These are phyloP conservation scores for Sturnira hondurensis DNA, from an alignment of 2,113 vertebrate genomes.

Conservation along the genomic window DNA sequence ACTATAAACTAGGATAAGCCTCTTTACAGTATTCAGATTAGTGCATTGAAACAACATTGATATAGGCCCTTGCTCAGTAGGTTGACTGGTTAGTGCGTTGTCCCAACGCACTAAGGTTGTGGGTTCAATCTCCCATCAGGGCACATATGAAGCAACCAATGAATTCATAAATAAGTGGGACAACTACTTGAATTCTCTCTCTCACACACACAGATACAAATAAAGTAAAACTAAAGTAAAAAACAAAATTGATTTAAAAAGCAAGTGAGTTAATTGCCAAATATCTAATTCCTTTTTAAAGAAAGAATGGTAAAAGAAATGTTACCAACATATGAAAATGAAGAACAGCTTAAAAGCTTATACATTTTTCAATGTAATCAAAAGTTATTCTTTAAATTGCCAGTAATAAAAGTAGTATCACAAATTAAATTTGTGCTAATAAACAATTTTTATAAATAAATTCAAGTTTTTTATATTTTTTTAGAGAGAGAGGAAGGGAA, in stretches of 20 bases:
- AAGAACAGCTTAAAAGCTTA: not conserved
- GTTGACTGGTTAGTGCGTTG: too few species aligned
- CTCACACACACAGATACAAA: too few species aligned
- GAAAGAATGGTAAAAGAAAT: conserved; percentile 72
- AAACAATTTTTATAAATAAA: not conserved
- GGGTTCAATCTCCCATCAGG: too few species aligned
- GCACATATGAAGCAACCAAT: too few species aligned
- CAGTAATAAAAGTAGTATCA: not conserved
- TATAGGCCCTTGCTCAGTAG: not conserved
- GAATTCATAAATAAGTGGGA: too few species aligned
- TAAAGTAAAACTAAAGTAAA: too few species aligned
- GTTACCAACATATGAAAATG: not conserved
- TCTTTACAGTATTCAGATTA: conserved; percentile 74
- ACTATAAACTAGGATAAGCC: conserved; percentile 40
- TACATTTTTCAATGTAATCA: not conserved
- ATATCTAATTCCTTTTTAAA: conserved; percentile 68
- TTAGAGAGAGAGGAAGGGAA: too few species aligned
- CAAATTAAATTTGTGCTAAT: too few species aligned
- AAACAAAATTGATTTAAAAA: conserved; percentile 45
- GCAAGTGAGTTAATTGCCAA: conserved; percentile 72
- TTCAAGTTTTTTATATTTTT: accelerated
- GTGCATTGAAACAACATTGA: conserved; percentile 31
- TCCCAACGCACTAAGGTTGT: too few species aligned
- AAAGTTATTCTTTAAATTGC: not conserved
- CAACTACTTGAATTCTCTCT: too few species aligned